Conservation (phyloP, 2,113 vertebrate species). For the Triplophysa siluroides region DNA sequence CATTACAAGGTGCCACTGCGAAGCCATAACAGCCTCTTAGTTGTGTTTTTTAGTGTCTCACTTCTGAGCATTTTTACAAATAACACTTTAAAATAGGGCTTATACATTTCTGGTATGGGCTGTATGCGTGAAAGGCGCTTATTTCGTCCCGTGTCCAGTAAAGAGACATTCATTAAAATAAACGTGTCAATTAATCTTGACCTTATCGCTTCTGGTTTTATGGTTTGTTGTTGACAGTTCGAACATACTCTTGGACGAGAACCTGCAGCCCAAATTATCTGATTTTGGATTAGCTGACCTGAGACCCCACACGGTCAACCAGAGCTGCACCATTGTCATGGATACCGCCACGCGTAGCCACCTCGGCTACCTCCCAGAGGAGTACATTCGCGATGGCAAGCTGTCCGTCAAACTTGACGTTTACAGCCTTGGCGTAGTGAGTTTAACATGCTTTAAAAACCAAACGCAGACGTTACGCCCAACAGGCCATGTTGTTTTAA, state of each 20-base stretch:
- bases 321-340: constrained; percentile 62
- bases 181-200: background rate
- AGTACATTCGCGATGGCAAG: constrained; percentile 73
- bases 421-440: constrained; percentile 78
- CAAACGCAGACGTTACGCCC: background rate
- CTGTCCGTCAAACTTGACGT: constrained; percentile 74
- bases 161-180: background rate
- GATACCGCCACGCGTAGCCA: constrained; percentile 56
- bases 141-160: background rate
- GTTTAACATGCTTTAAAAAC: constrained; percentile 16
- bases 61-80: too few relatives aligned
- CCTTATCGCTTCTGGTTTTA: background rate
- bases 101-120: too few relatives aligned
- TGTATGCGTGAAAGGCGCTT: too few relatives aligned
- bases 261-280: constrained; percentile 68
- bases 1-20: constrained; percentile 67
- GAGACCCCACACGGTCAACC: constrained; percentile 64
- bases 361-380: constrained; percentile 71
- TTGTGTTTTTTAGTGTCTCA: too few relatives aligned
- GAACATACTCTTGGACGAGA: constrained; percentile 73
- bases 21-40: background rate
- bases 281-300: constrained; percentile 71
- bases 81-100: too few relatives aligned
- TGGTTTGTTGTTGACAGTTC: constrained; percentile 52
- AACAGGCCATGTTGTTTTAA: background rate